These are phyloP conservation scores for Alaudala cheleensis DNA, from an alignment of 2,113 vertebrate species.

Conservation along the genomic window DNA sequence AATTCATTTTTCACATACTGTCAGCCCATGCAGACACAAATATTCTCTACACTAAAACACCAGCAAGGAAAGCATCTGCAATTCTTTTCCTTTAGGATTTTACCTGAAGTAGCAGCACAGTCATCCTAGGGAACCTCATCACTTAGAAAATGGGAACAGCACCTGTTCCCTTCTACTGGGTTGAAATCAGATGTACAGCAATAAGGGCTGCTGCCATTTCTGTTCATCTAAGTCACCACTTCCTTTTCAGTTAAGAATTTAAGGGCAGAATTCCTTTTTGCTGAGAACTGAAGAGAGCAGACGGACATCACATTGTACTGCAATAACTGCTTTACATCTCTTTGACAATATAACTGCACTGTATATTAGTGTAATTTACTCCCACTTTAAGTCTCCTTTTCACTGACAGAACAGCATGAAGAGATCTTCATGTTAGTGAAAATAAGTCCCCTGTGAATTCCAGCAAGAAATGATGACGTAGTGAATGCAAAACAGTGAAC, in stretches of 20 bases:
- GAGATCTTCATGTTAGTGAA: background rate
- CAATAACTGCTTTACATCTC: background rate
- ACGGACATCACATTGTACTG: background rate
- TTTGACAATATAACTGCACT: background rate
- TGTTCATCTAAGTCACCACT: background rate
- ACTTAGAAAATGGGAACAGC: background rate
- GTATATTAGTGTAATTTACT: conserved; percentile 13
- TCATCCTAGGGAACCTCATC: background rate
- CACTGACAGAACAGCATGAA: background rate
- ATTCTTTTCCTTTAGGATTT: background rate
- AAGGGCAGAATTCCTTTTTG: background rate
- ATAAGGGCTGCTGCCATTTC: background rate
- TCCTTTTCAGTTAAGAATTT: background rate
- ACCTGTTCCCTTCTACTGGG: background rate
- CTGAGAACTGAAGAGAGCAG: background rate
- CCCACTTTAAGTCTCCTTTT: conserved; percentile 3
- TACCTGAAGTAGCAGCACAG: background rate
- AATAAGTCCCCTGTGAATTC: background rate
- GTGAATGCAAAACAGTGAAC: background rate
- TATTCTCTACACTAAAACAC: background rate
- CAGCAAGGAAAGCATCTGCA: background rate
- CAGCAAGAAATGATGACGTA: background rate
- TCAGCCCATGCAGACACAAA: background rate
- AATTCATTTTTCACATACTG: background rate
- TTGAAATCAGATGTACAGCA: background rate